Evolutionary conservation across 1,140 invertebrate species (phyloP), one percentile per base, ranked within the genome.

Genomic region (Hypothenemus hampei): DNA sequence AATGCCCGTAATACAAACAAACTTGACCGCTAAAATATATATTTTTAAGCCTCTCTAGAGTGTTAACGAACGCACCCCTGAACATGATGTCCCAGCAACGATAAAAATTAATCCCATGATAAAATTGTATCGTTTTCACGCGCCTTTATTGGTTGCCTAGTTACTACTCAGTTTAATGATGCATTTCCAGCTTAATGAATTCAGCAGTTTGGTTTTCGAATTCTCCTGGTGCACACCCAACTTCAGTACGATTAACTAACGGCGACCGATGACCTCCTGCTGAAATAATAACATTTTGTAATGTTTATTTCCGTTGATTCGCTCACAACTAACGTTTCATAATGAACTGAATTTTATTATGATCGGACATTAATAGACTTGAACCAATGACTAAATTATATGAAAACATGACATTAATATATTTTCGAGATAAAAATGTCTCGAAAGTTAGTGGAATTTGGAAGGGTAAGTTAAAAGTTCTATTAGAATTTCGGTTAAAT

Each of bases 241-340:
- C 13, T n/a, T 37, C 19, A 19, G 46, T 20, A 11, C 16, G 13
- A 15, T 51, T 26, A 16, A n/a, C 16, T 22, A 10, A 24, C 18
- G 10, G 11, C n/a, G 19, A 51, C 21, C 20, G 20, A 8, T 29
- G 23, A 22, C 33, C 46, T 11, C 33, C 35, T 49, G 20, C 13
- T 8, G n/a, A 18, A 39, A 49, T 21, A 22, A 39, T 29, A 46
- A 46, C 15, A 22, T 33, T 44, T 23, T 35, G 50, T 53, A 53
- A 53, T 53, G 40, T 53, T 53, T 53, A 53, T 53, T 53, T 53
- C 26, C 16, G 50, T 44, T 53, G 50, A 31, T 53, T 44, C 40
- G 39, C 40, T 53, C 50, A 53, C n/a, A n/a, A n/a, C n/a, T 44
- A 24, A 5, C 11, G 29, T 15, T 15, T 53, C 8, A 19, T 20